Percentiles rank a stretch among this genome's conserved stretches.
Conservation (phyloP, 2,113 vertebrate species). For the Tympanuchus pallidicinctus region DNA sequence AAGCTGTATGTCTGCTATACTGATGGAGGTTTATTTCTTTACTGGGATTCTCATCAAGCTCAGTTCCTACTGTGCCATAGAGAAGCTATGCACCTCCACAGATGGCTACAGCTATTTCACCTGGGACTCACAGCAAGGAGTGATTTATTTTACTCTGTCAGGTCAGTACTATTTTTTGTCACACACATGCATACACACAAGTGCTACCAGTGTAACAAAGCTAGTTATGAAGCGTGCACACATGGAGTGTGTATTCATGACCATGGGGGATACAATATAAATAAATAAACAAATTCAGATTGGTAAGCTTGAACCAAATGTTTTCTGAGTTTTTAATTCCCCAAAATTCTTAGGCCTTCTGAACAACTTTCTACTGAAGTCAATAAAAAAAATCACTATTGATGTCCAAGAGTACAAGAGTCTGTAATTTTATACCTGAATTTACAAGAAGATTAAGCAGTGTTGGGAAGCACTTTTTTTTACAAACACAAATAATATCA, state of each 20-base stretch:
- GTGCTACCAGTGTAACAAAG: not conserved
- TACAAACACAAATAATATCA: accelerated
- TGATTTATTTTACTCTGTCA: not conserved
- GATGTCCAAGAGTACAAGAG: not conserved
- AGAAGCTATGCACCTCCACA: accelerated
- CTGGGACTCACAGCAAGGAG: not conserved
- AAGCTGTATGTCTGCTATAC: not conserved
- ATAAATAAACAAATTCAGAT: not conserved
- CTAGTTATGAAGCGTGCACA: not conserved
- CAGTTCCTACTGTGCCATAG: not conserved
- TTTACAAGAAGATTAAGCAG: not conserved
- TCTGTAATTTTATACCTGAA: not conserved
- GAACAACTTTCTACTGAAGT: not conserved
- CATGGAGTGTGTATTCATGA: accelerated
- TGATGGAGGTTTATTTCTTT: not conserved
- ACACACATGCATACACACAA: not conserved
- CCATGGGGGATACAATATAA: too few species aligned
- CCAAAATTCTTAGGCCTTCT: not conserved
- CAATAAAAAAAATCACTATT: not conserved
- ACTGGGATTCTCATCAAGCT: not conserved
- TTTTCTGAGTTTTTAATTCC: not conserved
- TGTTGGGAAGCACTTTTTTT: not conserved
- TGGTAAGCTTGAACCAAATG: not conserved
- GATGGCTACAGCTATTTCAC: not conserved
- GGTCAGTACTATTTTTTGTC: not conserved